Evolutionary conservation across 2,888 invertebrate genomes (phyloP), one percentile per base, ranked within the genome.

Genomic region (Orthosia cruda): DNA sequence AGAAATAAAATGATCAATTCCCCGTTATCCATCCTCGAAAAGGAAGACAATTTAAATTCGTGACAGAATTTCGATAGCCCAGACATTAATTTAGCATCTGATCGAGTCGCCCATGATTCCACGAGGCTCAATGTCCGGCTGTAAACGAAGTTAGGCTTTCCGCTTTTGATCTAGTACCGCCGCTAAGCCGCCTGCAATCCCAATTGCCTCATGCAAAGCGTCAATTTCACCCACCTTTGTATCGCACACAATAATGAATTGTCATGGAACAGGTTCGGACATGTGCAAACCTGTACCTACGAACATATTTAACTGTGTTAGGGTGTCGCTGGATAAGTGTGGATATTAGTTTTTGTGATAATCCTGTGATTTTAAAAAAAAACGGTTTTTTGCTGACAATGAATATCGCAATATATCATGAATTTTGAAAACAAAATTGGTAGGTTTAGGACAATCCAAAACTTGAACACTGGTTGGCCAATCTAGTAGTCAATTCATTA

Each of bases 171-270:
- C 18, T 58, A 32, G 45, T 50, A 76, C 23, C 18, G n/a, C n/a
- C 12, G 57, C 26, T 7, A 40, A 13, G 23, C n/a, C 12, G 57
- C 26, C 12, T 68, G 59, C 59, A 50, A 77, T 18, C 54, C 26
- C n/a, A 23, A 61, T 61, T 45, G 45, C 45, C 49, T 3, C 57
- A 40, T 16, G 54, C 78, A 61, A 61, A 54, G 59, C 77, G 40
- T 61, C 69, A 45, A 61, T 68, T 55, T 61, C 54, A 61, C 15
- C 45, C 2, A 55, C 61, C 75, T 61, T 61, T 77, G 77, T 68
- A 54, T 15, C 18, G 45, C n/a, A 12, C 50, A 11, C 63, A 47
- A 57, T 66, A 26, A 45, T 76, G 57, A 50, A 64, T 58, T 65
- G 68, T 54, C 49, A 23, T 23, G 4, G n/a, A 77, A 55, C 54